Evolutionary conservation across 1,140 invertebrate species (phyloP).

Genomic region (Eufriesea mexicana): DNA sequence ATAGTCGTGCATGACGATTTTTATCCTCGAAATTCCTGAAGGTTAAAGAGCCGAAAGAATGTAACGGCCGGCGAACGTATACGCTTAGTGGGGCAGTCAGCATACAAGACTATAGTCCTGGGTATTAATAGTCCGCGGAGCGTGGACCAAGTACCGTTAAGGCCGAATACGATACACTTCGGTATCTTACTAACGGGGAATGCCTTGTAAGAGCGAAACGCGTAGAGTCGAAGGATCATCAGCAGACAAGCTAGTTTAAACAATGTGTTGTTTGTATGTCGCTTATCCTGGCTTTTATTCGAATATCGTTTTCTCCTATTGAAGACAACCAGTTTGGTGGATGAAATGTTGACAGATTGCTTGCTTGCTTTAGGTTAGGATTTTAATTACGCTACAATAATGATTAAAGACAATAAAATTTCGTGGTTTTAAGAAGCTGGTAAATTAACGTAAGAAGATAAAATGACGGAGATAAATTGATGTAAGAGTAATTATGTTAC

Average conservation of each 20-base stretch:
- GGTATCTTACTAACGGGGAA: conserved; percentile 71
- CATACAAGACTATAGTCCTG: conserved; percentile 17
- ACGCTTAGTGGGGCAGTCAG: conserved; percentile 41
- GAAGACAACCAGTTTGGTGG: neutral
- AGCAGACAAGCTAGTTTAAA: neutral
- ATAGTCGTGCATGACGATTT: neutral
- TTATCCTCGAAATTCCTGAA: conserved; percentile 40
- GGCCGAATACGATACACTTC: conserved; percentile 63
- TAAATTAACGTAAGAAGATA: neutral
- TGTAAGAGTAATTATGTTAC: neutral
- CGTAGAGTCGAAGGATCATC: neutral
- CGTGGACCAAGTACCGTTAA: conserved; percentile 78
- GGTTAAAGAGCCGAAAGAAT: conserved; percentile 39
- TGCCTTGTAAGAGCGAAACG: conserved; percentile 50
- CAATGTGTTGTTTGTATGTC: neutral
- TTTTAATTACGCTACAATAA: neutral
- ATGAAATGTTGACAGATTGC: neutral
- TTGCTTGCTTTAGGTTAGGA: neutral
- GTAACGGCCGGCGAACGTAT: conserved; percentile 23
- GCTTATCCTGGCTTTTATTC: neutral
- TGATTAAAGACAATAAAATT: neutral
- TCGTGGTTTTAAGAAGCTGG: neutral
- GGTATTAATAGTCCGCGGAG: conserved; percentile 54
- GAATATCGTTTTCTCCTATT: neutral
- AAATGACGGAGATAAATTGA: neutral